These are phyloP conservation scores for Apamea anceps DNA, from an alignment of 2,888 invertebrate species.

Conservation along the genomic window DNA sequence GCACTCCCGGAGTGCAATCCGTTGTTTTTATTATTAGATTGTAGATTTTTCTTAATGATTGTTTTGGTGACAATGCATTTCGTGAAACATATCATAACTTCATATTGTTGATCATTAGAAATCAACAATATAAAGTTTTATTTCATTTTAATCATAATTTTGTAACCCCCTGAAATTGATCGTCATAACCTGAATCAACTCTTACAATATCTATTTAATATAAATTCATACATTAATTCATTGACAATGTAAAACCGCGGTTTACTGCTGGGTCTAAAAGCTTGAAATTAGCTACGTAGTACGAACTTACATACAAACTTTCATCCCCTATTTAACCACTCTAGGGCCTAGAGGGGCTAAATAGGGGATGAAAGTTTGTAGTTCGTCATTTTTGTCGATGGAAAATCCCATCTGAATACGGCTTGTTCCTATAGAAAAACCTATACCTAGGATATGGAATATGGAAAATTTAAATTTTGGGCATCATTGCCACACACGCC, in stretches of 20 bases:
- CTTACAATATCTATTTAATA: neutral
- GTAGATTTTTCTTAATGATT: neutral
- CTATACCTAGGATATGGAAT: neutral
- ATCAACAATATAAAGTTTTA: neutral
- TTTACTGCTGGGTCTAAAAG: no score
- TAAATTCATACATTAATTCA: neutral
- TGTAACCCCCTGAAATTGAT: neutral
- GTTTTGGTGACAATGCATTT: neutral
- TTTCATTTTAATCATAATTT: neutral
- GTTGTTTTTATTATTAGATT: neutral
- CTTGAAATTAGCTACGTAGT: no score
- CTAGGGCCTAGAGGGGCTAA: no score
- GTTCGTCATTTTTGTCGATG: neutral
- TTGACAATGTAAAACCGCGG: neutral
- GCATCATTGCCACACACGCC: neutral
- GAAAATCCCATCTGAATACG: neutral
- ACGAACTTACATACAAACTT: no score
- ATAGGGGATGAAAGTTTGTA: neutral
- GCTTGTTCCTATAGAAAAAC: neutral
- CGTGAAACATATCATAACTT: neutral
- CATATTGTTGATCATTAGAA: neutral
- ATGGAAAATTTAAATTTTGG: no score
- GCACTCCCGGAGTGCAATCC: no score
- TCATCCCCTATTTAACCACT: no score
- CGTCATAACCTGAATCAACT: neutral